Conservation (phyloP, 2,888 invertebrate species). For the Elysia crispata region DNA sequence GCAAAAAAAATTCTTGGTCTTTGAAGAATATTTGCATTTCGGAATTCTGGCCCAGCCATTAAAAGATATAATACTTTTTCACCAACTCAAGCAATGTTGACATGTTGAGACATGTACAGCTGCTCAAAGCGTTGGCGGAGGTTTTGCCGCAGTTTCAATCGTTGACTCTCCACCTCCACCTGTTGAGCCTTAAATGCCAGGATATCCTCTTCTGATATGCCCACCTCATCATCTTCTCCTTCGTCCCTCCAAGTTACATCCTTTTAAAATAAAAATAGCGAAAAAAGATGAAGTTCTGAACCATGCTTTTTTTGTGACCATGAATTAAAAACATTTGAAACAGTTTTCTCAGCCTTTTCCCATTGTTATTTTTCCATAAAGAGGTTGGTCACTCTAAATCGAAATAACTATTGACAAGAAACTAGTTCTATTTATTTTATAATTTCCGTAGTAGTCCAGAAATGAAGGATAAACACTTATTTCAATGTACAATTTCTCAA, state of each 20-base stretch:
- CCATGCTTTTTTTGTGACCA: neutral
- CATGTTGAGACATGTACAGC: slow-evolving; percentile 59
- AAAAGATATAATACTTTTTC: too few species aligned
- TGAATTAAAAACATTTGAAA: neutral
- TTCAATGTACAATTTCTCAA: too few species aligned
- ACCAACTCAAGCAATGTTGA: slow-evolving; percentile 2
- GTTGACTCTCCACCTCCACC: slow-evolving; percentile 87
- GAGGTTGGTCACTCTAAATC: too few species aligned
- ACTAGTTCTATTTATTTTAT: too few species aligned
- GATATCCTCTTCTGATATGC: slow-evolving; percentile 91
- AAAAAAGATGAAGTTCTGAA: neutral
- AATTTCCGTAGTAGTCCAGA: too few species aligned
- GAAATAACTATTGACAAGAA: too few species aligned
- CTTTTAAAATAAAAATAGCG: slow-evolving; percentile 19
- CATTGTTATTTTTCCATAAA: too few species aligned
- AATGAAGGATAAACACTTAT: too few species aligned
- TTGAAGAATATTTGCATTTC: too few species aligned
- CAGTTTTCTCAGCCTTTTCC: too few species aligned
- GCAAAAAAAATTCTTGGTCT: too few species aligned
- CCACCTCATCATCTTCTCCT: slow-evolving; percentile 80
- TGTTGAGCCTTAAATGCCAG: slow-evolving; percentile 89
- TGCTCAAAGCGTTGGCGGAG: slow-evolving; percentile 87
- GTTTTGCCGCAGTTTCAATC: slow-evolving; percentile 88
- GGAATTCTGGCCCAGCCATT: too few species aligned
- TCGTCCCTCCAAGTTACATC: slow-evolving; percentile 43